Percentiles rank a stretch among this genome's conserved stretches.
Evolutionary conservation across 1,140 invertebrate species (phyloP).

Genomic region (Drosophila sturtevanti): DNA sequence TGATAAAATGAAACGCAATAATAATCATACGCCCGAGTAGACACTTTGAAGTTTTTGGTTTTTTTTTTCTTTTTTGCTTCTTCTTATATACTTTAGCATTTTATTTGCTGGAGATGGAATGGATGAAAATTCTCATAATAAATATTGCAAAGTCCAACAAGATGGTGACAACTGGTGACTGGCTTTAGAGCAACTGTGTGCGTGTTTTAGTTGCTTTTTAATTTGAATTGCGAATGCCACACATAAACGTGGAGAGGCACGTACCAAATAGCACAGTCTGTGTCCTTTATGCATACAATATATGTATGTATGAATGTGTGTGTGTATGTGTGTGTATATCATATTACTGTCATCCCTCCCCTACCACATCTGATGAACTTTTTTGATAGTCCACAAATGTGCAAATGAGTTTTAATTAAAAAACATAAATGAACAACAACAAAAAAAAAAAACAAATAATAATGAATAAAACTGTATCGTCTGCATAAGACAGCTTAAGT

Average conservation of each 20-base stretch:
- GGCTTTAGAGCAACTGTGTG: background rate
- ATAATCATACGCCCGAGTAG: constrained; percentile 28
- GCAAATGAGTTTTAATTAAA: constrained; percentile 60
- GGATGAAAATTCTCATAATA: constrained; percentile 1
- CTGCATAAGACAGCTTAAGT: background rate
- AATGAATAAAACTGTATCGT: constrained; percentile 1
- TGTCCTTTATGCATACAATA: constrained; percentile 1
- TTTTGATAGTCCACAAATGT: constrained; percentile 47
- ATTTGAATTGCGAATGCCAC: constrained; percentile 1
- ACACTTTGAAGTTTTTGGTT: constrained; percentile 24
- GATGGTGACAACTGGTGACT: background rate
- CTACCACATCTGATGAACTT: constrained; percentile 27
- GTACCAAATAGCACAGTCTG: background rate
- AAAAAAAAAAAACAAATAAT: constrained; percentile 38
- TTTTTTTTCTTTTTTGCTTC: background rate
- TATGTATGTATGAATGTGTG: constrained; percentile 1
- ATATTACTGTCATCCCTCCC: background rate
- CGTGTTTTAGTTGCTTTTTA: constrained; percentile 8
- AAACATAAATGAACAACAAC: constrained; percentile 32
- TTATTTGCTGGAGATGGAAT: background rate
- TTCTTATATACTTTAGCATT: background rate
- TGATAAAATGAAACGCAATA: constrained; percentile 1
- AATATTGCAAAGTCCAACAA: constrained; percentile 1
- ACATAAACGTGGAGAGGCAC: constrained; percentile 3
- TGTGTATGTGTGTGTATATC: background rate